Percentiles rank a stretch among this genome's conserved stretches.
Evolutionary conservation across 2,113 vertebrate genomes (phyloP).

Genomic region (Meleagris gallopavo): DNA sequence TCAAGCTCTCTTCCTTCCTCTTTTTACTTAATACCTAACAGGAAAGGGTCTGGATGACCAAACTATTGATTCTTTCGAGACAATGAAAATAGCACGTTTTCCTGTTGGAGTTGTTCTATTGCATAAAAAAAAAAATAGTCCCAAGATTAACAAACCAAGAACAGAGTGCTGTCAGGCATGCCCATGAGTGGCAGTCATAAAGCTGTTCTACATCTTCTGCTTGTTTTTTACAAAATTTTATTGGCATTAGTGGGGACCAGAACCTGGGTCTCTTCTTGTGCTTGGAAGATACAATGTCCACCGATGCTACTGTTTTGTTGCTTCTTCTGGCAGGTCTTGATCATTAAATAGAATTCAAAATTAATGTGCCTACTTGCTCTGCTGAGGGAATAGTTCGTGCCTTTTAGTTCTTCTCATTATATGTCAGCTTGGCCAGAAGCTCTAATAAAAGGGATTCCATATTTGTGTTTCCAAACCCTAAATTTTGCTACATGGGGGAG

Average conservation of each 20-base stretch:
- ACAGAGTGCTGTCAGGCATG: neutral
- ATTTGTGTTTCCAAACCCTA: neutral
- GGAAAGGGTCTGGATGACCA: neutral
- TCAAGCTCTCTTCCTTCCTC: neutral
- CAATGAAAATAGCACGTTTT: neutral
- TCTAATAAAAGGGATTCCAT: neutral
- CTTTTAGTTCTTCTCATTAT: neutral
- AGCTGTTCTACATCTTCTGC: neutral
- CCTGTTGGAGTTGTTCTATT: neutral
- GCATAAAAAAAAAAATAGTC: neutral
- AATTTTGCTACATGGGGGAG: neutral
- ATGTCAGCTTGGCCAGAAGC: neutral
- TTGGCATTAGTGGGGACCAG: neutral
- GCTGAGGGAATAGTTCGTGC: neutral
- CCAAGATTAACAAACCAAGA: neutral
- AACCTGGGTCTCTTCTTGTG: neutral
- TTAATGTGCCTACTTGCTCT: neutral
- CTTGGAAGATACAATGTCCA: neutral
- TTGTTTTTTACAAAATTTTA: neutral
- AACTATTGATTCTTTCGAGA: neutral
- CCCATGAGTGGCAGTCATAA: neutral
- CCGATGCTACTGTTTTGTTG: neutral
- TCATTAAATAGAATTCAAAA: neutral
- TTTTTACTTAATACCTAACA: neutral
- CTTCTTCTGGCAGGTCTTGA: neutral